A percentile compares a stretch with the other conserved stretches of the same genome.
These are phyloP conservation scores for Camelus dromedarius DNA, from an alignment of 2,113 vertebrate species.

Conservation along the genomic window DNA sequence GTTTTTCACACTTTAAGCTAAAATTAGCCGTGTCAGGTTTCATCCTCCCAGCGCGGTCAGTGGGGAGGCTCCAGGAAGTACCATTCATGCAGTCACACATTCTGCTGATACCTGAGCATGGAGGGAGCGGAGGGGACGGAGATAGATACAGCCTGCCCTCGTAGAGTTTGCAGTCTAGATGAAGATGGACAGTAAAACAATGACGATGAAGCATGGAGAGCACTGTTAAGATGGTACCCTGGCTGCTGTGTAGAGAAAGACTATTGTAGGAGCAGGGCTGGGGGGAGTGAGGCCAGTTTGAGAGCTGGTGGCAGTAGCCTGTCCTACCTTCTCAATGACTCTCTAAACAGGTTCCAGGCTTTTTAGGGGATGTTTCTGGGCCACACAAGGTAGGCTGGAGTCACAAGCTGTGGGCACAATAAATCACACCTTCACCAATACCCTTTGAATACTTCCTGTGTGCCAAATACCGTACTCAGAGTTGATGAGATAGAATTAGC, in stretches of 20 bases:
- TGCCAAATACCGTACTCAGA: neutral
- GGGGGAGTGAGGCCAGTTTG: neutral
- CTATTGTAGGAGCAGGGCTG: neutral
- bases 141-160: neutral
- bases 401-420: neutral
- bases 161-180: neutral
- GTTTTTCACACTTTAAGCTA: constrained; percentile 13
- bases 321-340: neutral
- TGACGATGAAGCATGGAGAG: rapidly evolving
- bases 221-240: neutral
- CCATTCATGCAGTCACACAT: neutral
- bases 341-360: neutral
- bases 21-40: neutral
- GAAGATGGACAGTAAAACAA: neutral
- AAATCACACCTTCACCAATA: neutral
- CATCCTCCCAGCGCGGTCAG: neutral
- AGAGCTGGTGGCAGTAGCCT: neutral
- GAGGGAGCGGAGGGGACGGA: rapidly evolving
- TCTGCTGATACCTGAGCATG: neutral
- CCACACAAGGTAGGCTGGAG: neutral
- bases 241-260: neutral
- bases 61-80: neutral
- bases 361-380: neutral
- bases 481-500: too few relatives aligned
- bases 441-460: neutral